Evolutionary conservation across 2,113 vertebrate species (phyloP).

Genomic region (Sapayoa aenigma): DNA sequence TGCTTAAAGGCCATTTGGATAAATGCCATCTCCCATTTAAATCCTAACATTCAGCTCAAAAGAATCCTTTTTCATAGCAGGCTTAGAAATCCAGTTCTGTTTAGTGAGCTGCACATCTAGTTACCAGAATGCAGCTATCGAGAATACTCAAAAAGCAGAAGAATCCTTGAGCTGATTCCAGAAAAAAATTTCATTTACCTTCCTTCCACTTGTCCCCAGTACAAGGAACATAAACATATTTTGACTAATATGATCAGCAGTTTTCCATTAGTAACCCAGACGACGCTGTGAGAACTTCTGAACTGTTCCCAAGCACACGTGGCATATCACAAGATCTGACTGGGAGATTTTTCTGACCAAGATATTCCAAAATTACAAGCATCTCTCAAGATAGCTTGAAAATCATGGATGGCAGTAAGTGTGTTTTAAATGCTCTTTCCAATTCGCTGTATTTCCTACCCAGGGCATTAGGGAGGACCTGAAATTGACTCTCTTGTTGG

Average conservation of each 20-base stretch:
- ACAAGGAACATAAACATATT: neutral
- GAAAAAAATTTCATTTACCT: constrained; percentile 7
- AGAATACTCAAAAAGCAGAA: neutral
- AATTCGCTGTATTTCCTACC: neutral
- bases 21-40: neutral
- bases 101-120: neutral
- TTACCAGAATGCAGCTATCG: constrained; percentile 19
- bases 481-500: neutral
- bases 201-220: neutral
- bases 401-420: neutral
- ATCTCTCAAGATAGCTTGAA: neutral
- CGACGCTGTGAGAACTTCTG: neutral
- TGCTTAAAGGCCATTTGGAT: neutral
- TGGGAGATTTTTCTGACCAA: neutral
- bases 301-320: neutral
- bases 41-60: neutral
- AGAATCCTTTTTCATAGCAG: neutral
- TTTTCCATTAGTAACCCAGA: constrained; percentile 28
- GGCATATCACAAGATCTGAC: constrained; percentile 22
- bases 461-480: neutral
- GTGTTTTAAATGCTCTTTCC: neutral
- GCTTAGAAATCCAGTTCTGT: neutral
- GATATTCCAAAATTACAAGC: neutral
- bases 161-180: constrained; percentile 16
- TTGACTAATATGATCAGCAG: neutral